Conservation (phyloP, 2,797 vertebrate species). For the Poeciliopsis gracilis region DNA sequence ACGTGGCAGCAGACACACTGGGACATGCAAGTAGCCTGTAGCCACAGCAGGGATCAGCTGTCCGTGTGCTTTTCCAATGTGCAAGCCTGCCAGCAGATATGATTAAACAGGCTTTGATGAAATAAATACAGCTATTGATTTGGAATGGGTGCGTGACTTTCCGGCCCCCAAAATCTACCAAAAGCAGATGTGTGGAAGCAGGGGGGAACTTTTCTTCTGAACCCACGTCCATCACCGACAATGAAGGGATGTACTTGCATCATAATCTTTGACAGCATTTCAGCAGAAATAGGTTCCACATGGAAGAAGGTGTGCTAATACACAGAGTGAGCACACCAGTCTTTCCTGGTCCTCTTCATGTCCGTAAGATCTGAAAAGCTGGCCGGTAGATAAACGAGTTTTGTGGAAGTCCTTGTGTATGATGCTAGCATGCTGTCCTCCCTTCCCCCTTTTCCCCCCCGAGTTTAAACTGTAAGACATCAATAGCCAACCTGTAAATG, state of each 20-base stretch:
- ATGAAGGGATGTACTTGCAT: conserved; percentile 21
- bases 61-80: conserved; percentile 30
- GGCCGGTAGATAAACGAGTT: conserved; percentile 5
- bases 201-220: conserved; percentile 28
- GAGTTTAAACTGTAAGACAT: conserved; percentile 68
- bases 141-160: conserved; percentile 39
- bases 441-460: conserved; percentile 31
- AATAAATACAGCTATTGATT: conserved; percentile 48
- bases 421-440: conserved; percentile 33
- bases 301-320: conserved; percentile 22
- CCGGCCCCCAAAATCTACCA: conserved; percentile 16
- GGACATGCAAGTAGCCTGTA: conserved; percentile 69
- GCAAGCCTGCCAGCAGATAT: conserved; percentile 24
- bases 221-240: conserved; percentile 36
- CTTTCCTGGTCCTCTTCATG: conserved; percentile 24
- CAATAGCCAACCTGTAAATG: conserved; percentile 84
- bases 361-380: conserved; percentile 16
- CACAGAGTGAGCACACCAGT: conserved; percentile 11
- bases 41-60: conserved; percentile 36
- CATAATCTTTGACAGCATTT: conserved; percentile 33
- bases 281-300: conserved; percentile 54
- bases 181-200: conserved; percentile 50
- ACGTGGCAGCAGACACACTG: conserved; percentile 53
- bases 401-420: conserved; percentile 24
- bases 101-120: conserved; percentile 38